These are phyloP conservation scores for Aurelia aurita DNA, from an alignment of 30 jellyfish, hydroid and myxozoan genomes.

Conservation along the genomic window DNA sequence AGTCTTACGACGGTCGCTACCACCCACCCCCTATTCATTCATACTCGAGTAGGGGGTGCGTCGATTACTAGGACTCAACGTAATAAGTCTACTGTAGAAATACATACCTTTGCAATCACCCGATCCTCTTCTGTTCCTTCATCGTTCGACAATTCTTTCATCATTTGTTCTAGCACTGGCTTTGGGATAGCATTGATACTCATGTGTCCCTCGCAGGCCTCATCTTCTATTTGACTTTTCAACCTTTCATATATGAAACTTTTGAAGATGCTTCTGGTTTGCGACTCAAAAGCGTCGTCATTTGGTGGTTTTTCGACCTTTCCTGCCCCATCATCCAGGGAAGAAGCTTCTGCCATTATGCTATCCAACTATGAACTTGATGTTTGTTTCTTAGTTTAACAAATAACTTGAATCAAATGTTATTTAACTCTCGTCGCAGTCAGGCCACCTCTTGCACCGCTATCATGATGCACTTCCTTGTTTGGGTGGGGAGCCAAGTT, in stretches of 20 bases:
- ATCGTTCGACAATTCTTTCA: constrained; percentile 8
- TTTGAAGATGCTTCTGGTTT: constrained; percentile 75
- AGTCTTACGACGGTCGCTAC: no score
- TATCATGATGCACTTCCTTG: no score
- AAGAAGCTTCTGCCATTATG: constrained; percentile 9
- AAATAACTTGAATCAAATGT: no score
- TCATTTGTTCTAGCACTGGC: constrained; percentile 41
- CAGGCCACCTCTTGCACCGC: no score
- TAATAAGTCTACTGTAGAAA: no score
- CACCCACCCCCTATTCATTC: no score
- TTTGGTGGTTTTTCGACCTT: neutral
- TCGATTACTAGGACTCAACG: no score
- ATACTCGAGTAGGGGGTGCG: no score
- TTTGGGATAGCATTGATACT: constrained; percentile 71
- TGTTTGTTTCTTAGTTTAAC: no score
- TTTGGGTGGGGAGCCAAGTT: no score
- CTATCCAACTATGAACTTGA: no score
- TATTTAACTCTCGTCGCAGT: no score
- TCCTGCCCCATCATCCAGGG: constrained; percentile 41
- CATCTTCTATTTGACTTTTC: constrained; percentile 81
- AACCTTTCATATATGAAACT: constrained; percentile 74
- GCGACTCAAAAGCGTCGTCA: constrained; percentile 18
- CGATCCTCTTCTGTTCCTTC: constrained; percentile 30
- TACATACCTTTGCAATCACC: constrained; percentile 38
- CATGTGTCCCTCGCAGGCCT: constrained; percentile 78